Evolutionary conservation across 2,797 vertebrate species (phyloP), one percentile per base, ranked within the genome.

Genomic region (Bovichtus diacanthus): DNA sequence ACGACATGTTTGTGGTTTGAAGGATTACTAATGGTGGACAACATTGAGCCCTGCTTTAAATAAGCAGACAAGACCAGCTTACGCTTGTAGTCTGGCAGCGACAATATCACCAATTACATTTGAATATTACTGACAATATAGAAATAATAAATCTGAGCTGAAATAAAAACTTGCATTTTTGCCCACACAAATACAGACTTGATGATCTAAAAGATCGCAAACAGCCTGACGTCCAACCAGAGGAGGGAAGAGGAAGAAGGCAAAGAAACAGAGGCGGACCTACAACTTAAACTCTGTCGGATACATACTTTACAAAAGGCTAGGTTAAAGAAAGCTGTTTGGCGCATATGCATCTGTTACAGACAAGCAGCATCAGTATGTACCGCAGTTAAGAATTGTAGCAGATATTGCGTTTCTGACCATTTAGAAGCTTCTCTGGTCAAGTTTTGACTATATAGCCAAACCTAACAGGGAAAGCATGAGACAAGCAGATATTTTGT

Each of bases 81-180:
- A 84, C 70, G 53, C 44, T 79, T 70, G 70, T 46, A 56, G 65
- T 76, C 25, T 54, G 54, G 49, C 76, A 87, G 78, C 86, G 89
- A 82, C 69, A 51, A 47, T 49, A 71, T 58, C 18, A 27, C 38
- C 43, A 44, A 44, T 55, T 62, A 56, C 29, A 73, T 65, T 10
- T 63, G 53, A 68, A 75, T 71, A 80, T 65, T 62, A 39, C n/a
- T 34, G 12, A 70, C 4, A 27, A 55, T 38, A 76, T 9, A 64
- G 11, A 81, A 58, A 50, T 65, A 43, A 63, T 36, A 63, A 47
- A 70, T 74, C 47, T 70, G 55, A 81, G 49, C 58, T 53, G 36
- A 68, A 46, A 50, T 39, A 49, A 39, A 74, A 69, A 64, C 66
- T 54, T 78, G 70, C 67, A 69, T 69, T 58, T 10, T 65, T 27